Evolutionary conservation across 2,113 vertebrate species (phyloP).

Genomic region (Cebus imitator): DNA sequence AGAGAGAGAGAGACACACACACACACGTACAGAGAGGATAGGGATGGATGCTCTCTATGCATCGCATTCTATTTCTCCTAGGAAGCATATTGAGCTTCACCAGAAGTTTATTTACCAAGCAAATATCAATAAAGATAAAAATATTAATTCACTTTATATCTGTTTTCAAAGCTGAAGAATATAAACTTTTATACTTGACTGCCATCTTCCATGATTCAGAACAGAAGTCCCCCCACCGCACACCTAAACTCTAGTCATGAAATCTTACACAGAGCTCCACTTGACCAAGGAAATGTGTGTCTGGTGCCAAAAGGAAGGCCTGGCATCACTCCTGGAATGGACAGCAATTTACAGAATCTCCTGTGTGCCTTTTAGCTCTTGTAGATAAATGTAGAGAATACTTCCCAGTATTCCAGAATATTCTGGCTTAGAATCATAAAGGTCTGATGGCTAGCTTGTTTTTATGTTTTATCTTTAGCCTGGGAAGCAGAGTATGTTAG

Average conservation of each 20-base stretch:
- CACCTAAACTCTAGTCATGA: neutral
- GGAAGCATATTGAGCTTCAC: neutral
- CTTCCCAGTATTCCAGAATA: neutral
- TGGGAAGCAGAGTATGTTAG: neutral
- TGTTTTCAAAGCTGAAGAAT: neutral
- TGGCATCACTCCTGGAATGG: neutral
- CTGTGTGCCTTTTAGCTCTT: neutral
- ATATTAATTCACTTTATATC: neutral
- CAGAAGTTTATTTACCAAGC: neutral
- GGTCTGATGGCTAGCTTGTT: neutral
- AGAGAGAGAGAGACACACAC: neutral
- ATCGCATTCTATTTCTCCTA: neutral
- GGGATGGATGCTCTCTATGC: neutral
- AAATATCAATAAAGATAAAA: neutral
- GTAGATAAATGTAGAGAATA: neutral
- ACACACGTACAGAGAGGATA: fast-evolving
- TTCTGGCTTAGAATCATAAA: neutral
- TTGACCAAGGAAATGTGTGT: neutral
- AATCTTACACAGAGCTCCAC: neutral
- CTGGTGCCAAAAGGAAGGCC: neutral
- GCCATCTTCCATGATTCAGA: neutral
- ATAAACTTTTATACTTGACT: neutral
- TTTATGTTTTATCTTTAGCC: neutral
- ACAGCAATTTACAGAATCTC: neutral
- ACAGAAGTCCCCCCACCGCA: neutral